Evolutionary conservation across 2,113 vertebrate genomes (phyloP), one percentile per base, ranked within the genome.

Genomic region (Entosphenus tridentatus): DNA sequence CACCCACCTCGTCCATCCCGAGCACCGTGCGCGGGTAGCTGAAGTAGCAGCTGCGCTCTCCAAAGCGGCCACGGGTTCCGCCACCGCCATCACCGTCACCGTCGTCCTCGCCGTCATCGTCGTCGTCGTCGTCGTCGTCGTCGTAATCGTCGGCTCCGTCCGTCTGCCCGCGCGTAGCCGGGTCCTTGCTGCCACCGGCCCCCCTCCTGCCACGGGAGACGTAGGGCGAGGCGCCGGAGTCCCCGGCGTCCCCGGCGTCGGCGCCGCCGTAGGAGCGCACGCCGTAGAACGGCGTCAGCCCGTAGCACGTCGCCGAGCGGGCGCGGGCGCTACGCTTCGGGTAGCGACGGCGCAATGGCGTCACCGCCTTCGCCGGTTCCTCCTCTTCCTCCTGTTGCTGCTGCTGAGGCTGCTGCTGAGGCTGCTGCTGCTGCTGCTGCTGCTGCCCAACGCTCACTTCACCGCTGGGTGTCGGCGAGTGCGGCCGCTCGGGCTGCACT

Each of bases 241-340:
- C 83, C 69, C 84, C 83, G 58, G 87, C 93, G 75, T 96, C 96
- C 0, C 88, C 85, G 65, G 95, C 79, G 75, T 96, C 95, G 71
- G 96, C 89, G 68, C 91, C 92, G 0, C 95, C 95, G 0, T 98
- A 98, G 1, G 95, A 98, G 55, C 88, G 83, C 39, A 98, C 90
- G 0, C 89, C 92, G 1, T 98, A 98, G 68, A 98, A 84, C 2
- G 95, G 95, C 0, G 95, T 98, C 68, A 98, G 76, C 10, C 95
- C 95, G 21, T 92, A 98, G 74, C 96, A 96, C 87, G 93, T 96
- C 73, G 96, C 96, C 12, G 92, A 91, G 8, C 95, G 84, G 1
- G 92, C 92, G 1, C 93, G 83, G 11, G 93, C 92, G 3, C 95
- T 98, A 68, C 95, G 86, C 3, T 90, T 85, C 1, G 95, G 95